Evolutionary conservation across 1,140 invertebrate species (phyloP).

Genomic region (Bicyclus anynana): DNA sequence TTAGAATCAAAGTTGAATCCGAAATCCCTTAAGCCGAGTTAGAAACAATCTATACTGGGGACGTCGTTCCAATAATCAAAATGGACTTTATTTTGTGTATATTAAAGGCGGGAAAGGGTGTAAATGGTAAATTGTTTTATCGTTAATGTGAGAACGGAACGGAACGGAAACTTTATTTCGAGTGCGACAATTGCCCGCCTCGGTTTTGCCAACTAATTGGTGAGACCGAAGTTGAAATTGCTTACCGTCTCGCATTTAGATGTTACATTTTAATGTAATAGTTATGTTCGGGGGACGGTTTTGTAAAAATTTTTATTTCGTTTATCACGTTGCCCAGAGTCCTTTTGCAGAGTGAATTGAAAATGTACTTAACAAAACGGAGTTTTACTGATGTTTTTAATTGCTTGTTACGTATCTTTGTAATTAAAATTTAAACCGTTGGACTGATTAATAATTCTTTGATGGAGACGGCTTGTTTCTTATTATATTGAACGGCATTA

Average conservation of each 20-base stretch:
- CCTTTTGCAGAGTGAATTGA: too few species aligned
- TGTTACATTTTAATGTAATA: slow-evolving; percentile 22
- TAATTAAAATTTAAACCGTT: too few species aligned
- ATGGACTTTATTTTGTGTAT: background rate
- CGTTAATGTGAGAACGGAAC: slow-evolving; percentile 6
- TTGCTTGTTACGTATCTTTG: too few species aligned
- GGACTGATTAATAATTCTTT: too few species aligned
- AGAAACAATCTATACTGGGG: slow-evolving; percentile 34
- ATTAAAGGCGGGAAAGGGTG: background rate
- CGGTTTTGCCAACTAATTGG: slow-evolving; percentile 59
- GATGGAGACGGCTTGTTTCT: too few species aligned
- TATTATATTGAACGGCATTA: too few species aligned
- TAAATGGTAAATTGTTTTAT: slow-evolving; percentile 2
- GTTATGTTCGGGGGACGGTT: background rate
- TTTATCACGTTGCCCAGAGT: too few species aligned
- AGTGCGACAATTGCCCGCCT: slow-evolving; percentile 44
- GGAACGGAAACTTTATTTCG: slow-evolving; percentile 8
- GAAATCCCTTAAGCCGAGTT: slow-evolving; percentile 63
- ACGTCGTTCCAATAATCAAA: background rate
- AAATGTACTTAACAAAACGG: too few species aligned
- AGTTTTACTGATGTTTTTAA: too few species aligned
- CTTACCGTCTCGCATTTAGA: slow-evolving; percentile 33
- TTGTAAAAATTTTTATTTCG: background rate
- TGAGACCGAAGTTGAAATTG: slow-evolving; percentile 50
- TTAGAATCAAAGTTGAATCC: slow-evolving; percentile 58